Evolutionary conservation across 2,797 vertebrate species (phyloP).

Genomic region (Pangasius macronema): DNA sequence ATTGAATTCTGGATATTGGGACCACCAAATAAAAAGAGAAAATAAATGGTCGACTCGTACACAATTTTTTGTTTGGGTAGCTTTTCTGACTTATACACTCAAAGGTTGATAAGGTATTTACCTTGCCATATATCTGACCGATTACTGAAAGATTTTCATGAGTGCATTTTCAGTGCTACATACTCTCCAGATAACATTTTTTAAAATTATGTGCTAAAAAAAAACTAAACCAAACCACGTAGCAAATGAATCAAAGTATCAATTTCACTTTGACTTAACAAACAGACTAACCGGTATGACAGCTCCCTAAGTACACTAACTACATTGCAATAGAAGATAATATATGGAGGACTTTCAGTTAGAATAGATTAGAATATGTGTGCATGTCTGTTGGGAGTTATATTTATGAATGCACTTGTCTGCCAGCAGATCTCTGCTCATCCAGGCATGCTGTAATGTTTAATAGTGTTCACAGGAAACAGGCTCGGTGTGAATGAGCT

Average conservation of each 20-base stretch:
- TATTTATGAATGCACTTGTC: constrained; percentile 32
- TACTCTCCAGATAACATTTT: background rate
- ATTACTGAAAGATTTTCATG: background rate
- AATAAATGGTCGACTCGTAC: background rate
- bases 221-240: background rate
- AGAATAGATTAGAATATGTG: background rate
- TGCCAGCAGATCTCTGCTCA: constrained; percentile 40
- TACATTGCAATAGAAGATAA: background rate
- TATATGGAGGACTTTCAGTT: background rate
- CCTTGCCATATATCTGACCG: background rate
- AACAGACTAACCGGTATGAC: background rate
- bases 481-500: constrained; percentile 70
- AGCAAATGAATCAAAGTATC: background rate
- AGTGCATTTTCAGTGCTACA: background rate
- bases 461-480: constrained; percentile 68
- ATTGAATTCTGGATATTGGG: background rate
- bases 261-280: background rate
- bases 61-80: background rate
- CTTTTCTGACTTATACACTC: background rate
- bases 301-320: background rate
- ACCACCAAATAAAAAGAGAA: background rate
- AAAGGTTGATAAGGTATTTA: background rate
- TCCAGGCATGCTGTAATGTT: constrained; percentile 47
- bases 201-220: background rate
- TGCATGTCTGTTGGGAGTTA: constrained; percentile 17